Evolutionary conservation across 1,140 invertebrate genomes (phyloP), one percentile per base, ranked within the genome.

Genomic region (Laodelphax striatellus): DNA sequence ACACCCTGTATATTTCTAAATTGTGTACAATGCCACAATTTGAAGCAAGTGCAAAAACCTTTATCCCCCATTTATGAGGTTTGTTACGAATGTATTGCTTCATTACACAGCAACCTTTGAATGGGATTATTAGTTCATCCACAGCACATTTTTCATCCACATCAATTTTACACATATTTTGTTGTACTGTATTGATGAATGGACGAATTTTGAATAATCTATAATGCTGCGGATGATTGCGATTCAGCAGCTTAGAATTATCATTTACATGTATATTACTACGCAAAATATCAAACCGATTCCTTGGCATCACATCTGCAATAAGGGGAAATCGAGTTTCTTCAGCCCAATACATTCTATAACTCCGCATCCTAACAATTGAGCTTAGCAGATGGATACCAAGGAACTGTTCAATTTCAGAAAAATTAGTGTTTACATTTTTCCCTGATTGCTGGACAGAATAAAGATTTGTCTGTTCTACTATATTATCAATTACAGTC

Each of bases 1-100:
- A n/a, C n/a, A n/a, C n/a, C n/a, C n/a, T n/a, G n/a, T n/a, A 70
- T 16, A 70, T 55, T 58, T 69, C 66, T 66, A 70, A 70, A 21
- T 70, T 55, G 56, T 72, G 66, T 21, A 64, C 63, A 66, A 67
- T 70, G n/a, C 66, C 66, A 41, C 24, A 34, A n/a, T 24, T 17
- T 34, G 57, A 42, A 57, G 58, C 62, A 10, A 70, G 44, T 38
- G 69, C 66, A 53, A 62, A 68, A 14, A 71, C 41, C 60, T 72
- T 70, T 43, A 60, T 70, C 14, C 66, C 68, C 64, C 66, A 71
- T 64, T 71, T 71, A 53, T 68, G 62, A 16, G 68, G 69, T 61
- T 72, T 72, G 14, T 67, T 68, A 31, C 68, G 65, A 1, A 70
- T 42, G 61, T 70, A 72, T 61, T 71, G 71, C 46, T 61, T 71